A percentile compares a stretch with the other conserved stretches of the same genome.
Evolutionary conservation across 2,888 invertebrate genomes (phyloP).

Genomic region (Rutpela maculata): DNA sequence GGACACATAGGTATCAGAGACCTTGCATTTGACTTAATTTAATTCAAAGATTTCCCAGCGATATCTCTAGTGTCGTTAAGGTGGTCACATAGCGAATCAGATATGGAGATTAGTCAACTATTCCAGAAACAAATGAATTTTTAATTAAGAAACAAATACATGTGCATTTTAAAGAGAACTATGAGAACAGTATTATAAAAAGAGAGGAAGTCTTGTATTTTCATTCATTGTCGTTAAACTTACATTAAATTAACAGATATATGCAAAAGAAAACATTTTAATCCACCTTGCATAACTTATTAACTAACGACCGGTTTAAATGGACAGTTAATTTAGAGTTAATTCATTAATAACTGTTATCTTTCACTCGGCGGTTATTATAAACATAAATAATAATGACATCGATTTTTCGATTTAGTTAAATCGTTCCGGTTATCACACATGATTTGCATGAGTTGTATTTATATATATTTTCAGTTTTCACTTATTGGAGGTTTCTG

Average conservation of each 20-base stretch:
- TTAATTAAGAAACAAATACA: slow-evolving; percentile 69
- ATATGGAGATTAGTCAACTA: slow-evolving; percentile 71
- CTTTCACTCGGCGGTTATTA: slow-evolving; percentile 14
- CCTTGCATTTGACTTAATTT: slow-evolving; percentile 70
- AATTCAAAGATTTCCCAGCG: slow-evolving; percentile 70
- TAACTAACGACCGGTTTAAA: slow-evolving; percentile 34
- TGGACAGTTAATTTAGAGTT: slow-evolving; percentile 23
- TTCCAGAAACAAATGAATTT: slow-evolving; percentile 69
- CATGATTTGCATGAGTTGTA: background rate
- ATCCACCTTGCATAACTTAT: slow-evolving; percentile 24
- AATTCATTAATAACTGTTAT: slow-evolving; percentile 27
- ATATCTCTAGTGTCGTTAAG: slow-evolving; percentile 70
- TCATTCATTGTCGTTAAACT: slow-evolving; percentile 49
- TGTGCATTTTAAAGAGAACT: slow-evolving; percentile 69
- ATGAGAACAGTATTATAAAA: slow-evolving; percentile 66
- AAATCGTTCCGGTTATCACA: background rate
- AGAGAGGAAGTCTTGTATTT: slow-evolving; percentile 53
- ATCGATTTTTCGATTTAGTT: slow-evolving; percentile 1
- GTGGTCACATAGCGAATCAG: slow-evolving; percentile 70
- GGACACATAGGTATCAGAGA: slow-evolving; percentile 66
- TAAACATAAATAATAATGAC: slow-evolving; percentile 19
- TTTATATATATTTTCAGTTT: too few species aligned
- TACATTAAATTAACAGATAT: slow-evolving; percentile 42
- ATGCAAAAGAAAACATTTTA: slow-evolving; percentile 24
- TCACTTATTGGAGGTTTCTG: background rate